A percentile compares a stretch with the other conserved stretches of the same genome.
Conservation (phyloP, 2,113 vertebrate genomes). For the Marmota monax region DNA sequence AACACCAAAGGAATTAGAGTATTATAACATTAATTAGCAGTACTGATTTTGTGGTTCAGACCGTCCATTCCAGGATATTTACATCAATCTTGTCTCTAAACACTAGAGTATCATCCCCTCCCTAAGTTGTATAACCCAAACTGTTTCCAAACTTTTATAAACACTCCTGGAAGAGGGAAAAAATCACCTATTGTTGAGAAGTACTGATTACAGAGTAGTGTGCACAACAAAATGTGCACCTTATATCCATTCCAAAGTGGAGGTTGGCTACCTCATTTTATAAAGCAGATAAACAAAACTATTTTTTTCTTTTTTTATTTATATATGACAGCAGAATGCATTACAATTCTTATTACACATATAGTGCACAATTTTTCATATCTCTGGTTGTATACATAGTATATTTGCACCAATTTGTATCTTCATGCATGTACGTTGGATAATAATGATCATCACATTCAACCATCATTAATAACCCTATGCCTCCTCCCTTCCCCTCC, state of each 20-base stretch:
- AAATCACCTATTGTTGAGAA: not conserved
- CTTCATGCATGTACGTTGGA: too few relatives aligned
- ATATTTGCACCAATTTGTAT: too few relatives aligned
- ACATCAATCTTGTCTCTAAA: not conserved
- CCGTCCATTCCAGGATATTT: not conserved
- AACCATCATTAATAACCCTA: too few relatives aligned
- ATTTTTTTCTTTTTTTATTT: not conserved
- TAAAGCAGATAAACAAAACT: not conserved
- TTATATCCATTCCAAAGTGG: not conserved
- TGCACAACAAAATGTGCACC: not conserved
- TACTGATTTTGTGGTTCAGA: not conserved
- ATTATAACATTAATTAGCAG: not conserved
- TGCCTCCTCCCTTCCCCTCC: too few relatives aligned
- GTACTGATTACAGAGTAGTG: not conserved
- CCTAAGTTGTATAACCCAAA: not conserved
- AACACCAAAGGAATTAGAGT: not conserved
- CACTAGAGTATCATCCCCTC: not conserved
- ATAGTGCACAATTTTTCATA: too few relatives aligned
- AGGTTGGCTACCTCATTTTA: not conserved
- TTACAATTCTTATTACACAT: too few relatives aligned
- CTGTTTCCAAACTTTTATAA: not conserved
- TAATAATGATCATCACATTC: too few relatives aligned
- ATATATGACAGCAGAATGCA: too few relatives aligned
- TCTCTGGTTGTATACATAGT: too few relatives aligned
- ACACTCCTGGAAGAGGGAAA: not conserved